phyloP scores from a whole-genome alignment of 2,888 invertebrate genomes.

The Helleia helle region DNA sequence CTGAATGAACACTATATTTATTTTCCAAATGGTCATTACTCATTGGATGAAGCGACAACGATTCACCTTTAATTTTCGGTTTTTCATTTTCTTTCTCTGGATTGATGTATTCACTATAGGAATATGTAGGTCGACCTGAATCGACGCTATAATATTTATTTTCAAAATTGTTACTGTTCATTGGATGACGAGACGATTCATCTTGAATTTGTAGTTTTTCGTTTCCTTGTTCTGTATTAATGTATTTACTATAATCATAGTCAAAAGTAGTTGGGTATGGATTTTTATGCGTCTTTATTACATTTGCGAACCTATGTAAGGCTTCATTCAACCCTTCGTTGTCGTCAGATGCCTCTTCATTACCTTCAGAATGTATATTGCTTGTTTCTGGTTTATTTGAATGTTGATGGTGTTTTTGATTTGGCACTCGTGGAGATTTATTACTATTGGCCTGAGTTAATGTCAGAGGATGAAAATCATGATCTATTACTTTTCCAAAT shows the following conservation, averaged over 20 bases:
- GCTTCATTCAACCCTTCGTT: conserved; percentile 2
- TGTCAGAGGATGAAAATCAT: conserved; percentile 18
- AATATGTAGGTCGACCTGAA: too few species aligned
- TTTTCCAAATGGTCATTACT: too few species aligned
- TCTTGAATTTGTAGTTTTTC: too few species aligned
- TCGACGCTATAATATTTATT: too few species aligned
- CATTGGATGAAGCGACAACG: too few species aligned
- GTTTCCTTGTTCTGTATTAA: background rate
- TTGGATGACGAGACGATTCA: too few species aligned
- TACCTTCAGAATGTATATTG: background rate
- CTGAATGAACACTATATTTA: too few species aligned
- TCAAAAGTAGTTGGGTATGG: conserved; percentile 18
- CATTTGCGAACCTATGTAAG: conserved; percentile 10
- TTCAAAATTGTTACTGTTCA: background rate
- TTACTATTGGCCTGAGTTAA: conserved; percentile 11
- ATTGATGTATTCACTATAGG: too few species aligned
- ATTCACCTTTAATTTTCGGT: too few species aligned
- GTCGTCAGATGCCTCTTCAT: background rate
- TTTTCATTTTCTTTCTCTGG: background rate
- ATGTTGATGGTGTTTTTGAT: background rate
- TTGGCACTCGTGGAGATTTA: background rate
- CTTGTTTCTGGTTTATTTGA: background rate
- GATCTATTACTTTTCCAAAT: conserved; percentile 39
- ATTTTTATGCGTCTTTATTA: conserved; percentile 12
- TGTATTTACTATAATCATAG: conserved; percentile 25